These are phyloP conservation scores for Sycobia sp. DNA, from an alignment of 1,140 invertebrate genomes.

Conservation along the genomic window DNA sequence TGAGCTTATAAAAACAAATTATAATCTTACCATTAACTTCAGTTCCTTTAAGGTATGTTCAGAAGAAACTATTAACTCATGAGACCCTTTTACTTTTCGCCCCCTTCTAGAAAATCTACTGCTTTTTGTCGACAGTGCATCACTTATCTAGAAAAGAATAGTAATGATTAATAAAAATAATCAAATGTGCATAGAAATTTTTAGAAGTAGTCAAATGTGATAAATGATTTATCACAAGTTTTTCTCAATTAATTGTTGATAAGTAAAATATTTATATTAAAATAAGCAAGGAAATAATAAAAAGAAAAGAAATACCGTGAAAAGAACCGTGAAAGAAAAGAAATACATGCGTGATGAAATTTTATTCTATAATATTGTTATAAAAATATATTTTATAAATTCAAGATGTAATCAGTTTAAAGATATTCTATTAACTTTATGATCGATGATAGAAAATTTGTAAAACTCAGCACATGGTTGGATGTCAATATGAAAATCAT, in stretches of 20 bases:
- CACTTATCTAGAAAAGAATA: background rate
- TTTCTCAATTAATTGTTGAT: too few species aligned
- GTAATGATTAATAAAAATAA: conserved; percentile 1
- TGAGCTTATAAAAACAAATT: conserved; percentile 7
- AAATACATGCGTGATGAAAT: too few species aligned
- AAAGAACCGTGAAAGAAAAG: too few species aligned
- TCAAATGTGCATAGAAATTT: too few species aligned
- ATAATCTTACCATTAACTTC: conserved; percentile 53
- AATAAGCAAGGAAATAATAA: too few species aligned
- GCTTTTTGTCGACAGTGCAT: background rate
- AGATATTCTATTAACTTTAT: too few species aligned
- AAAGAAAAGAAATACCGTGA: too few species aligned
- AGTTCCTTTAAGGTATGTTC: conserved; percentile 56
- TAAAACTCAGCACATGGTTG: too few species aligned
- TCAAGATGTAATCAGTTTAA: background rate
- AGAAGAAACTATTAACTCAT: conserved; percentile 57
- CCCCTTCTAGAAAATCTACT: conserved; percentile 51
- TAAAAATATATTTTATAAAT: background rate
- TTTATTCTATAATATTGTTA: background rate
- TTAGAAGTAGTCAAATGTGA: background rate
- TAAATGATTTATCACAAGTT: too few species aligned
- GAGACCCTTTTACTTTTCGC: conserved; percentile 56
- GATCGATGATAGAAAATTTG: too few species aligned
- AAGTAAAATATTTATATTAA: too few species aligned
- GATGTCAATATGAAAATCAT: too few species aligned